phyloP scores from a whole-genome alignment of 2,113 vertebrate genomes.

The Periophthalmodon schlosseri region DNA sequence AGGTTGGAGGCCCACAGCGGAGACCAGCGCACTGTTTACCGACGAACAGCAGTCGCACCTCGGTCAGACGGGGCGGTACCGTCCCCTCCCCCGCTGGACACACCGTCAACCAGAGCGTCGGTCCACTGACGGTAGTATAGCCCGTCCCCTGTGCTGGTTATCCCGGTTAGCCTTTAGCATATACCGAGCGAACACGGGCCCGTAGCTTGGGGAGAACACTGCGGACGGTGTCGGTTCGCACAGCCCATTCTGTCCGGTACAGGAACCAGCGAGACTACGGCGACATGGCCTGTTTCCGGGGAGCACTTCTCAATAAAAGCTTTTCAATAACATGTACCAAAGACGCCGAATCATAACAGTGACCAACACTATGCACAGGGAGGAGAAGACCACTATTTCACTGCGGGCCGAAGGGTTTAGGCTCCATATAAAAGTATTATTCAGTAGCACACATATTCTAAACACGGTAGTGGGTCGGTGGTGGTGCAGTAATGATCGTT shows the following conservation, averaged over 20 bases:
- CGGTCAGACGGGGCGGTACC: constrained; percentile 27
- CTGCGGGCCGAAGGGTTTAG: too few species aligned
- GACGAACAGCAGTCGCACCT: constrained; percentile 39
- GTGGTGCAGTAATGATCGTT: not conserved
- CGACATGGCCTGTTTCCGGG: constrained; percentile 15
- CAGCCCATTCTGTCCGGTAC: constrained; percentile 50
- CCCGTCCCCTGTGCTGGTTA: constrained; percentile 30
- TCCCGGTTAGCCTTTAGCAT: constrained; percentile 10
- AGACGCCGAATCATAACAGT: not conserved
- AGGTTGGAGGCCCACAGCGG: constrained; percentile 23
- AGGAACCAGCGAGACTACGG: constrained; percentile 40
- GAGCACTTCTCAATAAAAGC: constrained; percentile 55
- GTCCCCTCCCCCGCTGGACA: constrained; percentile 56
- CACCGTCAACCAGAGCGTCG: constrained; percentile 58
- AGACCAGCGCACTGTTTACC: constrained; percentile 32
- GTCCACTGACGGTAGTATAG: constrained; percentile 52
- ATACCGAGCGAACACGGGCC: constrained; percentile 16
- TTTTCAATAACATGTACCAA: not conserved
- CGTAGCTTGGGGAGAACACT: constrained; percentile 11
- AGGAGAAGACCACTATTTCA: not conserved
- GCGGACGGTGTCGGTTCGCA: constrained; percentile 56
- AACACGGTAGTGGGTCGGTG: too few species aligned
- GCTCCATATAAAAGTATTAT: too few species aligned
- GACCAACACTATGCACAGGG: not conserved
- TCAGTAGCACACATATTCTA: too few species aligned